These are phyloP conservation scores for Gymnocephalus cernua DNA, from an alignment of 2,113 vertebrate genomes.

Conservation along the genomic window DNA sequence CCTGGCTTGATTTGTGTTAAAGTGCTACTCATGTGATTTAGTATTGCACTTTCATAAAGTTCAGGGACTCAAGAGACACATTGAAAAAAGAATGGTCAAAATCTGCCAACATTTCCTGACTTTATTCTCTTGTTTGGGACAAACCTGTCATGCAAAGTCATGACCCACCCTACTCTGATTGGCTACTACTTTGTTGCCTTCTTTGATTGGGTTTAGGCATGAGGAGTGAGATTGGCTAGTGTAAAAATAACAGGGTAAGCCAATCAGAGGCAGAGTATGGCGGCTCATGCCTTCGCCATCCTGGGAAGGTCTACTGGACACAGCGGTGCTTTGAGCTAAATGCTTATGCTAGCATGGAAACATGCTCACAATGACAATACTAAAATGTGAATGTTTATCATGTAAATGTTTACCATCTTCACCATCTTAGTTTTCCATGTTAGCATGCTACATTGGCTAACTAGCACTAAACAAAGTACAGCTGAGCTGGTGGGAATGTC, in stretches of 20 bases:
- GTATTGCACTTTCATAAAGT: not conserved
- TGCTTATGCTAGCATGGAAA: not conserved
- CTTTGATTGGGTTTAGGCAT: too few relatives aligned
- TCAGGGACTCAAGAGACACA: not conserved
- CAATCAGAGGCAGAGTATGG: too few relatives aligned
- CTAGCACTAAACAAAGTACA: not conserved
- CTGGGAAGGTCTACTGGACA: too few relatives aligned
- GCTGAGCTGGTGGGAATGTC: not conserved
- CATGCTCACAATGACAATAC: not conserved
- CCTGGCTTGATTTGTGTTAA: not conserved
- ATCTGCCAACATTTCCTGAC: not conserved
- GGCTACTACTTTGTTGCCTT: too few relatives aligned
- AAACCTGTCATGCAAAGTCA: too few relatives aligned
- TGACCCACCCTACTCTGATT: too few relatives aligned
- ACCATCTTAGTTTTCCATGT: not conserved
- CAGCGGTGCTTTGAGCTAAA: too few relatives aligned
- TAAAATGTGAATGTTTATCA: not conserved
- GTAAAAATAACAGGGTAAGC: too few relatives aligned
- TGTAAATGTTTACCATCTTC: not conserved
- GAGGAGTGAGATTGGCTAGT: too few relatives aligned
- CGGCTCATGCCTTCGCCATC: too few relatives aligned
- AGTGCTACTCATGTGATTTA: not conserved
- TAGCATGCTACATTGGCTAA: not conserved
- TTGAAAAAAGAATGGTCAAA: not conserved
- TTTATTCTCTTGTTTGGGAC: not conserved